Evolutionary conservation across 2,113 vertebrate genomes (phyloP).

Genomic region (Arvicanthis niloticus): DNA sequence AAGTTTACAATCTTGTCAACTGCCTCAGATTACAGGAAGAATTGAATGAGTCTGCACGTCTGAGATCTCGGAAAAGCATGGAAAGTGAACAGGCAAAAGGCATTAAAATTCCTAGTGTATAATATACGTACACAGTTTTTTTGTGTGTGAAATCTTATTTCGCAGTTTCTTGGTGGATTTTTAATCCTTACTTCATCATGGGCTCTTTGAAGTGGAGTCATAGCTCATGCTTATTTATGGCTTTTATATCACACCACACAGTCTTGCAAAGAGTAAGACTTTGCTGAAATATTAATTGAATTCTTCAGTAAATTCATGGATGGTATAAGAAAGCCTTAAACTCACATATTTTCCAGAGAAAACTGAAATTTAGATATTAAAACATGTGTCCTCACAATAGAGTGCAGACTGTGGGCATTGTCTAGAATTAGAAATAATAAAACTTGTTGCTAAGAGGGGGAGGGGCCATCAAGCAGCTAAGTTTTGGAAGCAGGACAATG

Average conservation of each 20-base stretch:
- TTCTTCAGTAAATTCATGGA: background rate
- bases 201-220: background rate
- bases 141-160: background rate
- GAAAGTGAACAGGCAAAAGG: background rate
- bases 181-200: background rate
- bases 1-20: background rate
- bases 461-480: background rate
- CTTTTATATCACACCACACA: background rate
- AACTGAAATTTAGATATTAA: conserved; percentile 30
- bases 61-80: background rate
- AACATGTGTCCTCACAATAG: background rate
- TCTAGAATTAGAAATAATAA: background rate
- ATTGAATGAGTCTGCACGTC: background rate
- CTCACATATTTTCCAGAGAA: background rate
- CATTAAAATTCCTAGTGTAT: background rate
- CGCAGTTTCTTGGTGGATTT: background rate
- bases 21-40: background rate
- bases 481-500: background rate
- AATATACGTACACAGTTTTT: background rate
- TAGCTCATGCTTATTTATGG: background rate
- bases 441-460: background rate
- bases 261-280: conserved; percentile 10
- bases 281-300: conserved; percentile 52
- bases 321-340: background rate
- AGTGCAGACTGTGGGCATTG: background rate